A percentile compares a stretch with the other conserved stretches of the same genome.
Evolutionary conservation across 2,797 vertebrate species (phyloP).

Genomic region (Pogonophryne albipinna): DNA sequence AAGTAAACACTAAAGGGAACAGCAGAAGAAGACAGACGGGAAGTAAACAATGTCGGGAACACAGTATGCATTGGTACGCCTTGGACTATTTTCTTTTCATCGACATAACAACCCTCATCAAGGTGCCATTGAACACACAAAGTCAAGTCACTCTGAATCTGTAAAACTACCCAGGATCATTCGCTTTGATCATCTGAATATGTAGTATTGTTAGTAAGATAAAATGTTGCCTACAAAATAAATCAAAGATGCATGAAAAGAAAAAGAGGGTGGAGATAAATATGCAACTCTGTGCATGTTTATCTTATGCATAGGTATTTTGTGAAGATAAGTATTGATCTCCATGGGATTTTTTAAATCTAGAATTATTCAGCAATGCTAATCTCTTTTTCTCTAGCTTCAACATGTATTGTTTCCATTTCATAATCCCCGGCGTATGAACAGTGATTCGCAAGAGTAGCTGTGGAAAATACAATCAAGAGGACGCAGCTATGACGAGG

Average conservation of each 20-base stretch:
- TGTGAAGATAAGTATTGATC: background rate
- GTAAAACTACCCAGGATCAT: too few relatives aligned
- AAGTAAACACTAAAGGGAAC: too few relatives aligned
- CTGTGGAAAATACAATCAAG: background rate
- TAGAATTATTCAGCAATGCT: background rate
- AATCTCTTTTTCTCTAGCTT: background rate
- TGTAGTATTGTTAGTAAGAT: background rate
- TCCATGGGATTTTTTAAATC: background rate
- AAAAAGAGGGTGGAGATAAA: background rate
- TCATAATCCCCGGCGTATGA: too few relatives aligned
- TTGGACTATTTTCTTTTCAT: too few relatives aligned
- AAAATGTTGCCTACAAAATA: background rate
- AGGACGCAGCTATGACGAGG: background rate
- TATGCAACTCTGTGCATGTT: background rate
- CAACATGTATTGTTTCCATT: background rate
- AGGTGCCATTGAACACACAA: conserved; percentile 42
- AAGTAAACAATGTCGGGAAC: too few relatives aligned
- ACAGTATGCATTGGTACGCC: too few relatives aligned
- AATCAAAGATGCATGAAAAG: background rate
- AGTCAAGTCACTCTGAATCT: conserved; percentile 1
- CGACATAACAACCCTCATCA: background rate
- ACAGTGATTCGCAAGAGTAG: background rate
- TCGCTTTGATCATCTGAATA: background rate
- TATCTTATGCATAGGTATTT: background rate
- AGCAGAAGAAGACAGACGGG: too few relatives aligned